Conservation (phyloP, 64 coral and sea anemone genomes). For the Acropora tenuis region DNA sequence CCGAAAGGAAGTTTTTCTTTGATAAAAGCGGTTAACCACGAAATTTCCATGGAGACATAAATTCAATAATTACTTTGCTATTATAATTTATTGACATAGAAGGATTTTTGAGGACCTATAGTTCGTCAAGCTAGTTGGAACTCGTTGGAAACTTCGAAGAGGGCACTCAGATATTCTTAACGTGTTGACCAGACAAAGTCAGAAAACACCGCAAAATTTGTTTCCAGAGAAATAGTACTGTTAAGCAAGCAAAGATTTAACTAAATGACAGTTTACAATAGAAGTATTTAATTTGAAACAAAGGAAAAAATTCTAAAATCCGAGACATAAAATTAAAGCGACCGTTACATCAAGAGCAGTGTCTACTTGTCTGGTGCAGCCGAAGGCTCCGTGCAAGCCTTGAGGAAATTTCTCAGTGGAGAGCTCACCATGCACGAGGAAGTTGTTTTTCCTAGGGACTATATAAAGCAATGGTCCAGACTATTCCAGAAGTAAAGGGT, state of each 20-base stretch:
- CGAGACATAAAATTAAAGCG: background rate
- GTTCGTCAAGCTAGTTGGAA: background rate
- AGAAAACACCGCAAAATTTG: background rate
- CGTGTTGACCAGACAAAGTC: too few species aligned
- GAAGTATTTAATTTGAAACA: too few species aligned
- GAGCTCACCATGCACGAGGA: too few species aligned
- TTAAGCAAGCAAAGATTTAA: too few species aligned
- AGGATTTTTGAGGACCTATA: background rate
- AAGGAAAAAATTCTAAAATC: background rate
- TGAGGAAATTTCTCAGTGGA: too few species aligned
- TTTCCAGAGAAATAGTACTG: background rate
- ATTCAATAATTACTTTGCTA: background rate
- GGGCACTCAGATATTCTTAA: background rate
- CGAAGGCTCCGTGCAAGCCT: background rate
- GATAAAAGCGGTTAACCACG: slow-evolving; percentile 4
- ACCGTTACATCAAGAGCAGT: too few species aligned
- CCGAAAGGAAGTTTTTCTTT: background rate
- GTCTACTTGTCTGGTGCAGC: too few species aligned
- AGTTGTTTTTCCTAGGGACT: too few species aligned
- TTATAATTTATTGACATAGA: background rate
- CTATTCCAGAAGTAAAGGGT: too few species aligned
- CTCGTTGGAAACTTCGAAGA: background rate
- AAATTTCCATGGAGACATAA: background rate
- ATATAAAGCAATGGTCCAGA: too few species aligned
- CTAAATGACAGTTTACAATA: too few species aligned